These are phyloP conservation scores for Daphoenositta chrysoptera DNA, from an alignment of 2,113 vertebrate genomes.

Conservation along the genomic window DNA sequence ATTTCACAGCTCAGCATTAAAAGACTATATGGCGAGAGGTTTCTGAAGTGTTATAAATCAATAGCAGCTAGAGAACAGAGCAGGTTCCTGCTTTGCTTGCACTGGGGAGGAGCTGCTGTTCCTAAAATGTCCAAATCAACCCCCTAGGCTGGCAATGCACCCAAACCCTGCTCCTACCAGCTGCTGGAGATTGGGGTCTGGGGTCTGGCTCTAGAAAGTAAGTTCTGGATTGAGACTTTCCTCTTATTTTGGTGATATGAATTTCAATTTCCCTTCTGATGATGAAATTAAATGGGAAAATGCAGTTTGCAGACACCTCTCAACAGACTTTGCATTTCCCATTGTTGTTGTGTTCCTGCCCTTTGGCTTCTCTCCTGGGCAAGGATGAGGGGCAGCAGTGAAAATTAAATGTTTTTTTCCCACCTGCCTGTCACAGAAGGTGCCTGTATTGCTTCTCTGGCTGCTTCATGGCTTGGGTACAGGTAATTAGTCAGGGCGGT, in stretches of 20 bases:
- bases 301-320: background rate
- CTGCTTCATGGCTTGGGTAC: background rate
- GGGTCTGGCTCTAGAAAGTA: background rate
- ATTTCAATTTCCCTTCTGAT: background rate
- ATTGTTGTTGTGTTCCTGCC: background rate
- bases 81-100: background rate
- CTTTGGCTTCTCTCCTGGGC: accelerated
- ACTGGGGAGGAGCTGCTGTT: background rate
- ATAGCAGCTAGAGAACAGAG: background rate
- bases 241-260: background rate
- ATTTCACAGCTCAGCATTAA: slow-evolving; percentile 1
- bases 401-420: background rate
- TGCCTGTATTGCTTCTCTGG: background rate
- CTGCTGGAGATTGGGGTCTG: background rate
- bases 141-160: background rate
- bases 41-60: background rate
- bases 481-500: background rate
- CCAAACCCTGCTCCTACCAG: background rate
- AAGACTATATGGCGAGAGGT: background rate
- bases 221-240: background rate
- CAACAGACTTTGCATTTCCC: background rate
- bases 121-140: background rate
- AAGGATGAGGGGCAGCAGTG: background rate
- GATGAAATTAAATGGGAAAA: background rate
- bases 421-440: background rate